Evolutionary conservation across 2,888 invertebrate species (phyloP).

Genomic region (Syrphus vitripennis): DNA sequence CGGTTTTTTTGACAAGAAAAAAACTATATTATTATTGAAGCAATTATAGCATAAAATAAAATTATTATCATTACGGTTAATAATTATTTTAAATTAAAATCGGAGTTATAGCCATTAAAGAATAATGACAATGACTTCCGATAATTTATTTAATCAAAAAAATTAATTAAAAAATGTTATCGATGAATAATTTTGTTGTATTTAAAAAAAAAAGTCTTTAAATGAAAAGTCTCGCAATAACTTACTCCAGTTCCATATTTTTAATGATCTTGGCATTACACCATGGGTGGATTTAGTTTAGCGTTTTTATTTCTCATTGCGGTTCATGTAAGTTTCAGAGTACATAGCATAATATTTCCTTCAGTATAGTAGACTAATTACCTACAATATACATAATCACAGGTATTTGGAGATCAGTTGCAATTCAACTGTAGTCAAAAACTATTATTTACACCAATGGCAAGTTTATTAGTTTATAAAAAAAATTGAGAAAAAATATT

Average conservation of each 20-base stretch:
- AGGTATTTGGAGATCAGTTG: neutral
- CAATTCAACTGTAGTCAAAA: conserved; percentile 5
- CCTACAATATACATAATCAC: neutral
- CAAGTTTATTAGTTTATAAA: neutral
- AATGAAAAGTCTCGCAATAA: no score
- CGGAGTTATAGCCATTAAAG: no score
- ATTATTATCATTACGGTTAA: neutral
- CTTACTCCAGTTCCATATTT: neutral
- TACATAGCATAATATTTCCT: neutral
- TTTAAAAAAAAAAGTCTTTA: no score
- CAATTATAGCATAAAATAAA: no score
- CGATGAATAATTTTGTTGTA: no score
- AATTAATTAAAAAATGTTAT: no score
- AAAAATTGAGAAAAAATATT: neutral
- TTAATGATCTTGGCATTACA: neutral
- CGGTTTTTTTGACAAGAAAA: neutral
- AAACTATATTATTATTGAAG: no score
- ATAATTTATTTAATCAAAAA: neutral
- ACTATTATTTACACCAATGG: neutral
- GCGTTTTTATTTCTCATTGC: neutral
- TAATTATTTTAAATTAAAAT: neutral
- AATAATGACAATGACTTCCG: neutral
- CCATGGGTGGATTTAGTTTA: neutral
- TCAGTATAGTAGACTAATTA: neutral
- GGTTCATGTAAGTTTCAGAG: neutral